Conservation (phyloP, 2,113 vertebrate species). For the Phylloscopus trochiloides region DNA sequence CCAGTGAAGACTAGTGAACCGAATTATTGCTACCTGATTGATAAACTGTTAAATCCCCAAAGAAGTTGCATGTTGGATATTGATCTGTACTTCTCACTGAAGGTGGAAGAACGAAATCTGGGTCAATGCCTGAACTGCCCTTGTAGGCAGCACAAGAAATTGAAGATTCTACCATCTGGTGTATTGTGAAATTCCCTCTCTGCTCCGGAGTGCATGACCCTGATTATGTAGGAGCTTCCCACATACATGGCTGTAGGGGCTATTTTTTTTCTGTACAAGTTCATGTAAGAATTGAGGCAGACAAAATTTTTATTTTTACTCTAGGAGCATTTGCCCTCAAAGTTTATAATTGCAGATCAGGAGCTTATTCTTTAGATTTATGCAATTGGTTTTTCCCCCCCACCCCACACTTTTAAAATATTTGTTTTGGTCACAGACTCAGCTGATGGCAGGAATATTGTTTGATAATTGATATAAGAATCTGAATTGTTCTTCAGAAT, state of each 20-base stretch:
- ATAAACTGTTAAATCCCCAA: conserved; percentile 13
- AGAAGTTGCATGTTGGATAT: neutral
- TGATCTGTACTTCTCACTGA: neutral
- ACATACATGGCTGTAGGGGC: neutral
- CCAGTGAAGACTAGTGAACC: neutral
- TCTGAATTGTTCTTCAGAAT: neutral
- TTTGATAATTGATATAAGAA: neutral
- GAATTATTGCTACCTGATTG: neutral
- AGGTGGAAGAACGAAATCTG: neutral
- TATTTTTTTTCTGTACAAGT: neutral
- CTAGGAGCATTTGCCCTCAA: neutral
- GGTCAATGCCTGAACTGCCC: neutral
- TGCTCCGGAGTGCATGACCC: neutral
- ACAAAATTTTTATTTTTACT: neutral
- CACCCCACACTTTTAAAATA: neutral
- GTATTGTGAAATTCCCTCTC: neutral
- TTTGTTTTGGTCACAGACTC: neutral
- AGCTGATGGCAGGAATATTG: neutral
- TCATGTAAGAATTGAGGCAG: neutral
- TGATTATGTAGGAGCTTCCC: neutral
- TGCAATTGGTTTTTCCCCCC: neutral
- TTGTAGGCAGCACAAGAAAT: neutral
- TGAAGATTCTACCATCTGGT: neutral
- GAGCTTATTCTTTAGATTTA: conserved; percentile 1
- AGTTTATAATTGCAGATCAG: neutral